Conservation (phyloP, 2,113 vertebrate genomes). For the Tachysurus fulvidraco region DNA sequence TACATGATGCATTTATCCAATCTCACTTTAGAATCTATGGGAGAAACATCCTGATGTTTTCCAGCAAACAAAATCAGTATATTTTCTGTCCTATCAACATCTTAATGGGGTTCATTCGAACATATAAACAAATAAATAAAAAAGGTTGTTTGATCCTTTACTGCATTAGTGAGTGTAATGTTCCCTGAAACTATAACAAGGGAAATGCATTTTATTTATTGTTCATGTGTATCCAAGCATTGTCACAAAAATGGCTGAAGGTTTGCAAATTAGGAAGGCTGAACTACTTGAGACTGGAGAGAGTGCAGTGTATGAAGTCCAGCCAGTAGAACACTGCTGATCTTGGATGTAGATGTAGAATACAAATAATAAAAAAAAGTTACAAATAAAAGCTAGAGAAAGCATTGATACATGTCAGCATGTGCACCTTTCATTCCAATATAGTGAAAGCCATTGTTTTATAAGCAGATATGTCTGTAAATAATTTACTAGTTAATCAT, state of each 20-base stretch:
- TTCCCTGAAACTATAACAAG: slow-evolving; percentile 57
- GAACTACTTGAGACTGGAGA: not conserved
- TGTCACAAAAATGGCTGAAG: slow-evolving; percentile 3
- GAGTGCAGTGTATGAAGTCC: not conserved
- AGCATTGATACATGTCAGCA: not conserved
- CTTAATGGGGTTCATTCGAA: slow-evolving; percentile 15
- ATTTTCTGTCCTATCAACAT: not conserved
- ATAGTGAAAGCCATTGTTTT: not conserved
- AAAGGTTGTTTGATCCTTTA: slow-evolving; percentile 42
- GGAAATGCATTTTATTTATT: slow-evolving; percentile 58
- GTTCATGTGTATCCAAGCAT: slow-evolving; percentile 21
- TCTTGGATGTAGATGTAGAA: not conserved
- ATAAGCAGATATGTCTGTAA: not conserved
- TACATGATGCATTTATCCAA: not conserved
- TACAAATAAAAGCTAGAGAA: not conserved
- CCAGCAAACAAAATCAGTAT: not conserved
- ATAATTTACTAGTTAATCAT: not conserved
- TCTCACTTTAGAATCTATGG: slow-evolving; percentile 18
- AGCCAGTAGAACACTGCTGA: not conserved
- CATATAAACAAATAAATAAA: slow-evolving; percentile 19
- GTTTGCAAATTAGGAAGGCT: not conserved
- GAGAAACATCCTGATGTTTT: slow-evolving; percentile 19
- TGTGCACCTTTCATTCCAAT: not conserved
- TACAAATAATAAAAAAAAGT: not conserved
- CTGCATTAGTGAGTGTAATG: slow-evolving; percentile 59